Conservation (phyloP, 2,888 invertebrate species). For the Sclerodermus sp. region DNA sequence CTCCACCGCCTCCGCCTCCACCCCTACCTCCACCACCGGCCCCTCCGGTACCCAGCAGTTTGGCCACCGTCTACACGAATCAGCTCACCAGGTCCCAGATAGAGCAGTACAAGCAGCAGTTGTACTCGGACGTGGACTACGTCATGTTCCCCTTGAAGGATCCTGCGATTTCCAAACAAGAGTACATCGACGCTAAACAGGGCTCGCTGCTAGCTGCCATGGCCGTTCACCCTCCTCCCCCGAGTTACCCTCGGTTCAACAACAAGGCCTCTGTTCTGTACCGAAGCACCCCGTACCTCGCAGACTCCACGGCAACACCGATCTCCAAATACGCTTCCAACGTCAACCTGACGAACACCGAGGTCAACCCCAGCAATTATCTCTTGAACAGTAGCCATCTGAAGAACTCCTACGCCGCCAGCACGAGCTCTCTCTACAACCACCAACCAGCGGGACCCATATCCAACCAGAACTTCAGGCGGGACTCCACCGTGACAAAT, state of each 20-base stretch:
- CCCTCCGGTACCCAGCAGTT: slow-evolving; percentile 69
- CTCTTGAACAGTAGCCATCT: slow-evolving; percentile 43
- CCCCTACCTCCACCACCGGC: slow-evolving; percentile 58
- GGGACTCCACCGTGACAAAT: slow-evolving; percentile 51
- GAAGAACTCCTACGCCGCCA: slow-evolving; percentile 54
- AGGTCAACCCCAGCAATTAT: slow-evolving; percentile 42
- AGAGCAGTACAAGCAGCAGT: slow-evolving; percentile 84
- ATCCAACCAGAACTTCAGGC: slow-evolving; percentile 55
- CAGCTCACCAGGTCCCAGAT: slow-evolving; percentile 76
- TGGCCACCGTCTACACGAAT: slow-evolving; percentile 73
- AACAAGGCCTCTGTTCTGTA: slow-evolving; percentile 75
- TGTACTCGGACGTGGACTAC: slow-evolving; percentile 89
- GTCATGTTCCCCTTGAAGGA: slow-evolving; percentile 90
- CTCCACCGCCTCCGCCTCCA: slow-evolving; percentile 64
- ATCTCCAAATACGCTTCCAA: slow-evolving; percentile 77
- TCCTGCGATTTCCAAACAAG: slow-evolving; percentile 86
- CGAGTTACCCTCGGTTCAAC: slow-evolving; percentile 57
- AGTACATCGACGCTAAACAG: slow-evolving; percentile 86
- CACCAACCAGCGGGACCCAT: slow-evolving; percentile 57
- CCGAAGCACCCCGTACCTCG: slow-evolving; percentile 79
- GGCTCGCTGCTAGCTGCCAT: slow-evolving; percentile 71
- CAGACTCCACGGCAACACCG: slow-evolving; percentile 66
- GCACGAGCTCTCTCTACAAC: slow-evolving; percentile 58
- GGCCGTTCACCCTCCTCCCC: slow-evolving; percentile 61
- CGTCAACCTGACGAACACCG: slow-evolving; percentile 66